phyloP scores from a whole-genome alignment of 2,888 invertebrate species.

The Drosophila acutilabella region DNA sequence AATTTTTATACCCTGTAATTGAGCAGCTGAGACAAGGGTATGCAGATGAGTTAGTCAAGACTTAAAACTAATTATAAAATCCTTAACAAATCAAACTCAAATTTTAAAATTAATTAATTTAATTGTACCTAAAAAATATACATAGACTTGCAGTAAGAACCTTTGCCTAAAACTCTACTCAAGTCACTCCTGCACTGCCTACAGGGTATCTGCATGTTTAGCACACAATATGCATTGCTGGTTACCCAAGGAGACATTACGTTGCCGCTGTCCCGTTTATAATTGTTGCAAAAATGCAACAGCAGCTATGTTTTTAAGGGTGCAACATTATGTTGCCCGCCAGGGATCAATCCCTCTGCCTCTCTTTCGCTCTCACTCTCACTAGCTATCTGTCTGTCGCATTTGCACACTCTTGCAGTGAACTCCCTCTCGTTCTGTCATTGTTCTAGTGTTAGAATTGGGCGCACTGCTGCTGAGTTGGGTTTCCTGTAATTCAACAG shows the following conservation, averaged over 20 bases:
- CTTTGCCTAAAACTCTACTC: neutral
- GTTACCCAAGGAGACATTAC: constrained; percentile 36
- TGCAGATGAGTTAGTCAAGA: neutral
- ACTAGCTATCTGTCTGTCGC: neutral
- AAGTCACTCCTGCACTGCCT: neutral
- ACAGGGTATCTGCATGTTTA: constrained; percentile 14
- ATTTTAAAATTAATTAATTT: too few species aligned
- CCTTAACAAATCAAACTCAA: too few species aligned
- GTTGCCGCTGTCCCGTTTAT: constrained; percentile 38
- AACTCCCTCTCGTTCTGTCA: constrained; percentile 4
- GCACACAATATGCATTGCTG: constrained; percentile 3
- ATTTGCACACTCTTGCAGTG: neutral
- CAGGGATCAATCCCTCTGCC: constrained; percentile 24
- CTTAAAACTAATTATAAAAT: too few species aligned
- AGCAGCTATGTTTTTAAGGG: constrained; percentile 50
- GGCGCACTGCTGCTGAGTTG: constrained; percentile 31
- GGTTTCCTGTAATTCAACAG: constrained; percentile 65
- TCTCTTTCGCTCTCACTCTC: neutral
- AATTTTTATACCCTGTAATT: constrained; percentile 27
- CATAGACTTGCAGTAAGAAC: neutral
- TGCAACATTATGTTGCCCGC: constrained; percentile 44
- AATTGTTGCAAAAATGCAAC: constrained; percentile 70
- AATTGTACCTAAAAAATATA: too few species aligned
- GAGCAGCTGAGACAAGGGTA: neutral
- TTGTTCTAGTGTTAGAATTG: constrained; percentile 65